Evolutionary conservation across 2,797 vertebrate genomes (phyloP).

Genomic region (Dipus sagitta): DNA sequence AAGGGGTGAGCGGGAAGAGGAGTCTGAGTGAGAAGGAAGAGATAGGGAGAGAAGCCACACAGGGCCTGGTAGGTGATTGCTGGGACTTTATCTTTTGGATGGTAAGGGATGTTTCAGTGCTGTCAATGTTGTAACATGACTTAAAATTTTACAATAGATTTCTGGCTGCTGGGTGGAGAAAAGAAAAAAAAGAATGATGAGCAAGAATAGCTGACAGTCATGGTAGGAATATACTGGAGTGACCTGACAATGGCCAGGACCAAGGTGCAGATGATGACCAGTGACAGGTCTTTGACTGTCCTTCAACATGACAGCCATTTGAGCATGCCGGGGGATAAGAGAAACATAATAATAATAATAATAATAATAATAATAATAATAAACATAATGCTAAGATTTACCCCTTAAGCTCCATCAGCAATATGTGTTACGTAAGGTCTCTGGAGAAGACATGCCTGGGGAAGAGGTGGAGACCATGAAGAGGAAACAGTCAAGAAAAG

Average conservation of each 20-base stretch:
- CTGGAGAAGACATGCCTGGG: background rate
- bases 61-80: background rate
- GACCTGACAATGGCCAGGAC: background rate
- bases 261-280: background rate
- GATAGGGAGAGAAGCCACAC: background rate
- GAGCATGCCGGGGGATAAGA: background rate
- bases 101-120: background rate
- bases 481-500: background rate
- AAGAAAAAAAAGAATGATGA: background rate
- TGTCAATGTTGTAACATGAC: background rate
- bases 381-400: background rate
- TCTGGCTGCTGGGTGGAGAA: background rate
- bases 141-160: background rate
- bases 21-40: background rate
- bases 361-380: rapidly evolving
- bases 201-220: background rate
- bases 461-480: background rate
- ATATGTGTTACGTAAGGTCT: background rate
- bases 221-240: background rate
- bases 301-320: background rate
- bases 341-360: background rate
- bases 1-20: no score
- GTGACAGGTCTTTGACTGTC: background rate
- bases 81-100: background rate
- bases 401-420: background rate